phyloP scores from a whole-genome alignment of 1,140 invertebrate genomes.

The Diplogasteroides magnus region DNA sequence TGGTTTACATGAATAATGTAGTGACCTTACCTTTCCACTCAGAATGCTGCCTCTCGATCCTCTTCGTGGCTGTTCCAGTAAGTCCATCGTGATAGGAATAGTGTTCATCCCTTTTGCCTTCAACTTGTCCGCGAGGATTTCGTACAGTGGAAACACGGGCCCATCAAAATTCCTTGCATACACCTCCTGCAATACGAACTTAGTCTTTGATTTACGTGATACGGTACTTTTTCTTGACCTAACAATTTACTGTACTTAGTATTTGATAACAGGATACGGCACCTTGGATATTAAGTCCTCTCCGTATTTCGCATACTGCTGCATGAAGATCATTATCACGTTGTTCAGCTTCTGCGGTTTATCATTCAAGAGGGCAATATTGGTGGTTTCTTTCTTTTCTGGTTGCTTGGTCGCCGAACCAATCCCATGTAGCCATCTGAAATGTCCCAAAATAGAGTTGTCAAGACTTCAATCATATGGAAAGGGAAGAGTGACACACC shows the following conservation, averaged over 20 bases:
- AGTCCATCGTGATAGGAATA: constrained; percentile 11
- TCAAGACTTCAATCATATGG: not conserved
- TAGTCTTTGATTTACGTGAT: constrained; percentile 3
- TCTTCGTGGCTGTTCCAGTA: constrained; percentile 37
- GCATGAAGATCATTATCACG: not conserved
- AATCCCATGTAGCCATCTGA: not conserved
- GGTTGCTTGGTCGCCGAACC: not conserved
- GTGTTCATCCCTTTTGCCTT: not conserved
- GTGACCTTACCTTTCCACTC: constrained; percentile 42
- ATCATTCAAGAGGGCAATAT: constrained; percentile 10
- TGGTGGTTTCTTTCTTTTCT: not conserved
- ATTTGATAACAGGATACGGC: not conserved
- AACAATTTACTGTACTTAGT: constrained; percentile 19
- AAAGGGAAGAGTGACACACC: constrained; percentile 15
- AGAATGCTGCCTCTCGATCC: constrained; percentile 53
- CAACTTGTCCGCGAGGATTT: constrained; percentile 9
- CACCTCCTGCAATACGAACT: constrained; percentile 3
- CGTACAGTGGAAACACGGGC: constrained; percentile 13
- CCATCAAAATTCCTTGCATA: not conserved
- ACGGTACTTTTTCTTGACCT: constrained; percentile 11
- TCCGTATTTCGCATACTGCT: too few relatives aligned
- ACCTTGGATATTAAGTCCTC: too few relatives aligned
- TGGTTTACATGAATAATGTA: too few relatives aligned
- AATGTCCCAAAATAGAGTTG: not conserved
- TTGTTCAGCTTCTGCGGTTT: not conserved